A percentile compares a stretch with the other conserved stretches of the same genome.
Conservation (phyloP, 2,888 invertebrate species). For the Caradrina kadenii region DNA sequence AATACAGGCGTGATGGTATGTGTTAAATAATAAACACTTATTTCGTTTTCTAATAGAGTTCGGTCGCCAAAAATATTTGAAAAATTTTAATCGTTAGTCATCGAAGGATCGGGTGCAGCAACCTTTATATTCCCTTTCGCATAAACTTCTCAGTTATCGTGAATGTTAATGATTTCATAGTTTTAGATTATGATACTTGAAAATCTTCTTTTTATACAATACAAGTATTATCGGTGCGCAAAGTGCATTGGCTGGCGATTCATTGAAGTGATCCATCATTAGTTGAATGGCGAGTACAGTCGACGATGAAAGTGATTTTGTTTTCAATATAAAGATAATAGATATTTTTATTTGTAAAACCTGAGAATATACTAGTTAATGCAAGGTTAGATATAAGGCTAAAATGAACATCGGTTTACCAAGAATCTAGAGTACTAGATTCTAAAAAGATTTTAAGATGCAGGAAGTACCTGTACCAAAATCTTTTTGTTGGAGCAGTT, state of each 20-base stretch:
- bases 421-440: neutral
- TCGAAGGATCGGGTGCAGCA: too few species aligned
- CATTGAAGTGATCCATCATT: constrained; percentile 65
- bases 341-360: too few species aligned
- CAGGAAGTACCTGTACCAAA: too few species aligned
- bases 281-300: constrained; percentile 58
- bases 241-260: constrained; percentile 61
- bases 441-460: too few species aligned
- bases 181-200: constrained; percentile 35
- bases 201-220: constrained; percentile 36
- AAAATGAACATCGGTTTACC: neutral
- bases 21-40: too few species aligned
- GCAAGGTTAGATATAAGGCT: too few species aligned
- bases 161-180: constrained; percentile 50
- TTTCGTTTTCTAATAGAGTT: too few species aligned
- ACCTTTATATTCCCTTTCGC: neutral
- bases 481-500: neutral
- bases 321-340: neutral
- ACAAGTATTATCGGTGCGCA: constrained; percentile 49
- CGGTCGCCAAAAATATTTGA: too few species aligned
- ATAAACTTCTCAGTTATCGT: constrained; percentile 3
- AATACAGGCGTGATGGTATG: too few species aligned
- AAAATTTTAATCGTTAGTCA: too few species aligned
- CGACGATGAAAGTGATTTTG: constrained; percentile 31
- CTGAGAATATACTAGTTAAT: too few species aligned